phyloP scores from a whole-genome alignment of 2,797 vertebrate species.

The Acipenser oxyrinchus region DNA sequence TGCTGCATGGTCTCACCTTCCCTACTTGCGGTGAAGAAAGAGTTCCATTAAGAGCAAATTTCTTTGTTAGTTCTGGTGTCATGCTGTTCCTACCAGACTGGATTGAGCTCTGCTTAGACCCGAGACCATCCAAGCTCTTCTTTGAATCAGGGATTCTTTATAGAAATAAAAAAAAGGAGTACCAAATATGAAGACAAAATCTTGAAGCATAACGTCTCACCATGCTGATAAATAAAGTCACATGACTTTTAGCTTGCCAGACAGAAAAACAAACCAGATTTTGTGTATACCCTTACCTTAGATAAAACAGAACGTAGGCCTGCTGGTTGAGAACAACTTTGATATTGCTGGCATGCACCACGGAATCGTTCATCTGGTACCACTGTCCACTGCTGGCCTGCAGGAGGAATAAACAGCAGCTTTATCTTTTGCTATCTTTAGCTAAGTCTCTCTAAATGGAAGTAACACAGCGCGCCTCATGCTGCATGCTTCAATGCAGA shows the following conservation, averaged over 20 bases:
- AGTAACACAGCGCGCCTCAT: no score
- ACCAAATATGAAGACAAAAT: no score
- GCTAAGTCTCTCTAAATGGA: no score
- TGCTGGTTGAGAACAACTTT: conserved; percentile 96
- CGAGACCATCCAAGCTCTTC: conserved; percentile 64
- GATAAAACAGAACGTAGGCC: conserved; percentile 93
- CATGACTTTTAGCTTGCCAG: no score
- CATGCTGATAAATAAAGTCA: no score
- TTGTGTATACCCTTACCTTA: conserved; percentile 58
- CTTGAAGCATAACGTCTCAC: no score
- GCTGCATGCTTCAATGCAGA: no score
- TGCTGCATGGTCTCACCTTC: conserved; percentile 52
- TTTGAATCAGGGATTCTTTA: conserved; percentile 69
- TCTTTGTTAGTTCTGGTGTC: conserved; percentile 57
- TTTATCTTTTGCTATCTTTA: no score
- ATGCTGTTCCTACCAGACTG: conserved; percentile 47
- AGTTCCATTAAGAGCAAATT: conserved; percentile 52
- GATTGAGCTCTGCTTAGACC: conserved; percentile 49
- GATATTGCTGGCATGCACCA: conserved; percentile 87
- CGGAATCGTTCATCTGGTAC: conserved; percentile 94
- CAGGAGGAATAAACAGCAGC: not conserved
- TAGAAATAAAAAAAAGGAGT: not conserved
- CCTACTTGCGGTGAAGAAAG: conserved; percentile 54
- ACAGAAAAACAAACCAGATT: not conserved
- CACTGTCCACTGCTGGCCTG: conserved; percentile 92